These are phyloP conservation scores for Physella acuta DNA, from an alignment of 1,140 invertebrate species.

Conservation along the genomic window DNA sequence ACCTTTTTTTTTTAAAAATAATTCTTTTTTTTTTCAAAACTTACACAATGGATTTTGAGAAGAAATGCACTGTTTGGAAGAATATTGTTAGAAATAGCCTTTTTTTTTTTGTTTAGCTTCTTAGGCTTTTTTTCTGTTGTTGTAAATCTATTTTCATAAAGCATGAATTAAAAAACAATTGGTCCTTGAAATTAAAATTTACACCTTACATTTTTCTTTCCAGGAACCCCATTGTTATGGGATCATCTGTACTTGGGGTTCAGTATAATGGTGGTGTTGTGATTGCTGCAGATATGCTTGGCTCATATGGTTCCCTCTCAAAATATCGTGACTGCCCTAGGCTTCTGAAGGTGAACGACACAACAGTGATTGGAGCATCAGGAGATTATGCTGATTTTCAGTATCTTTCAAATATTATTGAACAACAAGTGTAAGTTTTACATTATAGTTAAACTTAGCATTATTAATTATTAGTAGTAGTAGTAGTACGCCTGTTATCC, in stretches of 20 bases:
- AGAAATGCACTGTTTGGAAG: neutral
- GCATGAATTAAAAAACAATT: neutral
- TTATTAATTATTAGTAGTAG: too few relatives aligned
- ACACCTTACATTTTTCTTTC: constrained; percentile 37
- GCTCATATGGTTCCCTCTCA: constrained; percentile 88
- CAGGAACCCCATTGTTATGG: constrained; percentile 82
- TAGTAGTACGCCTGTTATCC: too few relatives aligned
- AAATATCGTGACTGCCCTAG: constrained; percentile 81
- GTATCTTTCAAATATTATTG: constrained; percentile 81
- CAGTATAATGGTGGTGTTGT: constrained; percentile 86
- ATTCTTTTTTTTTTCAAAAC: neutral
- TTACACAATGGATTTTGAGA: neutral
- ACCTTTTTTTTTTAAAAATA: too few relatives aligned
- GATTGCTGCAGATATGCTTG: constrained; percentile 87
- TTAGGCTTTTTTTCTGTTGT: neutral
- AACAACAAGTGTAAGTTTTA: constrained; percentile 82
- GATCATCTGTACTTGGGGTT: constrained; percentile 85
- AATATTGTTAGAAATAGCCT: neutral
- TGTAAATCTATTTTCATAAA: neutral
- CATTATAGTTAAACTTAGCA: too few relatives aligned
- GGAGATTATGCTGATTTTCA: constrained; percentile 97
- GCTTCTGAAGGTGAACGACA: constrained; percentile 84
- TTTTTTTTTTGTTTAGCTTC: neutral
- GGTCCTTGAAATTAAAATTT: neutral
- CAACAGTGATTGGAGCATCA: constrained; percentile 82